phyloP scores from a whole-genome alignment of 2,113 vertebrate genomes.

The Xyliphius kryptos region DNA sequence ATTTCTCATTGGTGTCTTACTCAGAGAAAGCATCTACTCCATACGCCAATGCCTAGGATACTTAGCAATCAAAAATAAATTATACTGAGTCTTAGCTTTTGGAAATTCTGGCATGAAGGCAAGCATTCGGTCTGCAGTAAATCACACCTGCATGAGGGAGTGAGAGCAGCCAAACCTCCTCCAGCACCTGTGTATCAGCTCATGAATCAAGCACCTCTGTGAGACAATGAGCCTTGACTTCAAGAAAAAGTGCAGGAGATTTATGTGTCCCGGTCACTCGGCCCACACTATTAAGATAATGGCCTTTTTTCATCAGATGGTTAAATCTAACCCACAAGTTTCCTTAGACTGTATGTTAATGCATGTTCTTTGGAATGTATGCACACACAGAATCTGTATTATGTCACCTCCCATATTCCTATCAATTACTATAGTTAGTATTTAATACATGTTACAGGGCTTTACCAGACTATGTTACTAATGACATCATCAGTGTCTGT shows the following conservation, averaged over 20 bases:
- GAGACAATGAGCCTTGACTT: conserved; percentile 47
- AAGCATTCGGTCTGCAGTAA: conserved; percentile 36
- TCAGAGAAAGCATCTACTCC: background rate
- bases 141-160: conserved; percentile 46
- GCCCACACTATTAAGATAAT: background rate
- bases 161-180: conserved; percentile 40
- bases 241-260: conserved; percentile 32
- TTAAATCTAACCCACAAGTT: background rate
- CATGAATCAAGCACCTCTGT: conserved; percentile 52
- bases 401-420: background rate
- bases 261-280: conserved; percentile 25
- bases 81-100: conserved; percentile 8
- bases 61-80: background rate
- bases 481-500: background rate
- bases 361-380: background rate
- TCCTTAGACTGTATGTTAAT: background rate
- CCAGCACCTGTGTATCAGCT: conserved; percentile 27
- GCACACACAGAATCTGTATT: background rate
- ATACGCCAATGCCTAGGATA: background rate
- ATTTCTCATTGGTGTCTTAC: background rate
- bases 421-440: background rate
- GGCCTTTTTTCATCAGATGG: background rate
- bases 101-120: conserved; percentile 42
- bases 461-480: background rate
- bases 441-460: background rate